Evolutionary conservation across 2,113 vertebrate species (phyloP), one percentile per base, ranked within the genome.

Genomic region (Alethe castanea): DNA sequence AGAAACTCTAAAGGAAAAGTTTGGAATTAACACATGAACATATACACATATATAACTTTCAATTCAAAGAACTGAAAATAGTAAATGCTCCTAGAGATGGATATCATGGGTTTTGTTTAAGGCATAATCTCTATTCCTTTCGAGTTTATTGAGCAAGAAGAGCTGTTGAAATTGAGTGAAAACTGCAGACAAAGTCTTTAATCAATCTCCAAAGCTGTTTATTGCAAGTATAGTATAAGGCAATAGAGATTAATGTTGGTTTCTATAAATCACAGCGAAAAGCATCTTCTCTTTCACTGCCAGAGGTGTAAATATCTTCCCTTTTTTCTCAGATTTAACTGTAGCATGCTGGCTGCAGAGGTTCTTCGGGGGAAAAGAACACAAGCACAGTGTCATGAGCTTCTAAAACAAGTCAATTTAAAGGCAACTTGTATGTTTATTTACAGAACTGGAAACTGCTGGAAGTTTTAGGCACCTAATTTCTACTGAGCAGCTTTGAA

Each of bases 161-260:
- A 90, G 76, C 80, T 88, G 81, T 81, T 95, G 94, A 95, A 95
- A 97, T 90, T 91, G 96, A 97, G 47, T 95, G 92, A 97, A 97
- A 97, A 82, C 89, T 91, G 61, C 57, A 95, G 67, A 59, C 53
- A 67, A 91, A 77, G 72, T 59, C 91, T 96, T 96, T 97, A 97
- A 95, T 97, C 97, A 97, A 92, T 95, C 94, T 96, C 88, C 65
- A 94, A 94, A 96, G 79, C 84, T 93, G 81, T 94, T 96, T 94
- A 81, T 95, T 95, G 65, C 90, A 72, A 87, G 60, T 38, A 66
- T 77, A 81, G 52, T 81, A 92, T 94, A 95, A 96, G 91, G 88
- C 92, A 95, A 81, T 94, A 91, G 80, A 94, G 94, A 97, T 95
- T 93, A 96, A 95, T 74, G 91, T 90, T n/a, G 1, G 38, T 84